These are phyloP conservation scores for Drosophila eohydei DNA, from an alignment of 2,888 invertebrate genomes.

Conservation along the genomic window DNA sequence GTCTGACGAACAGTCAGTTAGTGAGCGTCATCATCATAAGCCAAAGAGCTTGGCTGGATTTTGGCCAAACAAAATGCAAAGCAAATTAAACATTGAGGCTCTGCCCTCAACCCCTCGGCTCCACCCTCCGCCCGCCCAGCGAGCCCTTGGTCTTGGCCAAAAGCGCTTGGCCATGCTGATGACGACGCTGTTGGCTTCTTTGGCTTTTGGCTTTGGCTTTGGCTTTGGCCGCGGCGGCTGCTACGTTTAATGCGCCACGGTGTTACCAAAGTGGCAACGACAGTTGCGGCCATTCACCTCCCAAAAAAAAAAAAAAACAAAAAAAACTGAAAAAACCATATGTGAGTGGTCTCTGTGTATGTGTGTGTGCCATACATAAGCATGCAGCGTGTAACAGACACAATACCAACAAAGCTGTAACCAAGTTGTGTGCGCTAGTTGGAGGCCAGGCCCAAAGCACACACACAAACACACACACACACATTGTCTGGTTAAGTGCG, in stretches of 20 bases:
- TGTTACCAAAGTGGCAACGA: constrained; percentile 78
- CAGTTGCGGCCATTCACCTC: constrained; percentile 83
- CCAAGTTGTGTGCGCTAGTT: constrained; percentile 60
- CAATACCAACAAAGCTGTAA: constrained; percentile 62
- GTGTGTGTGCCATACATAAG: constrained; percentile 35
- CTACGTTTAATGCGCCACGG: constrained; percentile 78
- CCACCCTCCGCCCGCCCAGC: constrained; percentile 6
- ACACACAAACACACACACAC: constrained; percentile 41
- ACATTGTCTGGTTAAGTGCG: constrained; percentile 52
- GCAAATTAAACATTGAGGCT: constrained; percentile 67
- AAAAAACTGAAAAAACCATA: constrained; percentile 58
- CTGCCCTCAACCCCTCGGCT: constrained; percentile 19
- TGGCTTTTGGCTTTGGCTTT: constrained; percentile 52
- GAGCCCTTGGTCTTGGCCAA: constrained; percentile 45
- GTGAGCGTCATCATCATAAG: constrained; percentile 57
- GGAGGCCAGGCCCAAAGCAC: constrained; percentile 54
- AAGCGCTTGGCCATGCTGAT: constrained; percentile 56
- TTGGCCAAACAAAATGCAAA: constrained; percentile 77
- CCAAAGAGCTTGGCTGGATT: constrained; percentile 41
- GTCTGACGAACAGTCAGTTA: constrained; percentile 28
- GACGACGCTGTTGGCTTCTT: constrained; percentile 63
- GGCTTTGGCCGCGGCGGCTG: constrained; percentile 59
- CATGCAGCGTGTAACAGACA: constrained; percentile 66
- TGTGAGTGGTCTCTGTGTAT: constrained; percentile 31
- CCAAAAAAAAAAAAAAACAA: constrained; percentile 34